These are phyloP conservation scores for Empidonax alnorum DNA, from an alignment of 2,113 vertebrate genomes.

Conservation along the genomic window DNA sequence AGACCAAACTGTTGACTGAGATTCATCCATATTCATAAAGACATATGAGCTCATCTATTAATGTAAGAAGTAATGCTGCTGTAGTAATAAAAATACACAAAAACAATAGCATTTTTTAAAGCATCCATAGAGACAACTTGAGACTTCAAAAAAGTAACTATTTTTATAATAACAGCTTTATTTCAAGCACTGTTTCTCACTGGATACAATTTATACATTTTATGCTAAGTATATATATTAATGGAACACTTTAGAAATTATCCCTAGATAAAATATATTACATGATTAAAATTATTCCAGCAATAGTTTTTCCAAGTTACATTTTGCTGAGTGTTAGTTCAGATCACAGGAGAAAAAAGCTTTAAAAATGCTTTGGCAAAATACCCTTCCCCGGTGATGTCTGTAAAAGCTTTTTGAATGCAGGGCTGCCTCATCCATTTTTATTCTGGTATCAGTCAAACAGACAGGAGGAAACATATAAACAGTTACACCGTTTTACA, in stretches of 20 bases:
- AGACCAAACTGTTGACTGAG: background rate
- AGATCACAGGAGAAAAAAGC: background rate
- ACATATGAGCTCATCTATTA: background rate
- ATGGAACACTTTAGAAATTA: constrained; percentile 51
- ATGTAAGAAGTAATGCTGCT: constrained; percentile 22
- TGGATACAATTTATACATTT: constrained; percentile 55
- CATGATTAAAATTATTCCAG: constrained; percentile 22
- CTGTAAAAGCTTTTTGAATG: background rate
- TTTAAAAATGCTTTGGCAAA: constrained; percentile 18
- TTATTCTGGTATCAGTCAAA: background rate
- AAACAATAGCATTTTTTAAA: constrained; percentile 43
- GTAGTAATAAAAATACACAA: constrained; percentile 65
- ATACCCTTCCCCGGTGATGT: background rate
- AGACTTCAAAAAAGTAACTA: constrained; percentile 38
- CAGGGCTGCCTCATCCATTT: background rate
- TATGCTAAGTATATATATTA: background rate
- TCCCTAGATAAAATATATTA: constrained; percentile 60
- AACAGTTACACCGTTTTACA: background rate
- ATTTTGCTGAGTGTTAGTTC: background rate
- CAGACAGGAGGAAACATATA: constrained; percentile 15
- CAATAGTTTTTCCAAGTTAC: constrained; percentile 2
- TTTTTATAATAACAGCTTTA: constrained; percentile 70
- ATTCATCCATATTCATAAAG: constrained; percentile 31
- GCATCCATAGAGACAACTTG: constrained; percentile 41
- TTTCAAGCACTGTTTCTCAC: constrained; percentile 67